A percentile compares a stretch with the other conserved stretches of the same genome.
These are phyloP conservation scores for Brachypterus glaber DNA, from an alignment of 2,888 invertebrate genomes.

Conservation along the genomic window DNA sequence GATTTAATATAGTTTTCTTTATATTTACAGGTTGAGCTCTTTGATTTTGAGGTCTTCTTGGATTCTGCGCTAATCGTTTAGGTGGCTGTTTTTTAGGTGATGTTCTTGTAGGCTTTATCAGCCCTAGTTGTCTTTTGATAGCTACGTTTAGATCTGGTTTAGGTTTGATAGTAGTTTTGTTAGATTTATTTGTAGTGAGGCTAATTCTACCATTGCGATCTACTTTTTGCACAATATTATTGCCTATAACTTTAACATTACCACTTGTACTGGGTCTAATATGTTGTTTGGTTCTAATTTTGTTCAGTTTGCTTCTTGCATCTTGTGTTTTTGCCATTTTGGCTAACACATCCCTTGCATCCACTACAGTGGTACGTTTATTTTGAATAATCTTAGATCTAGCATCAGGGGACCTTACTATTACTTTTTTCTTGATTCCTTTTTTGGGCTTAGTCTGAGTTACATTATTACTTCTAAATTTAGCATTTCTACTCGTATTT, in stretches of 20 bases:
- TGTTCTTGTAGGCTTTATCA: constrained; percentile 20
- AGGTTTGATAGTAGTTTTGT: constrained; percentile 21
- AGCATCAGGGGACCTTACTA: constrained; percentile 50
- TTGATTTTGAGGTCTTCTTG: constrained; percentile 8
- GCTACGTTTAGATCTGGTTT: constrained; percentile 32
- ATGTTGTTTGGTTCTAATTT: constrained; percentile 47
- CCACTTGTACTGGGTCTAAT: constrained; percentile 23
- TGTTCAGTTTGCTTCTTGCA: constrained; percentile 62
- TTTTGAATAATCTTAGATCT: constrained; percentile 70
- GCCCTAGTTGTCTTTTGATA: constrained; percentile 37
- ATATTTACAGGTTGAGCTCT: constrained; percentile 14
- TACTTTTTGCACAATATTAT: constrained; percentile 43
- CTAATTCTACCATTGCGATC: constrained; percentile 47
- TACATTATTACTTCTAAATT: constrained; percentile 15
- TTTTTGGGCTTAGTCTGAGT: constrained; percentile 11
- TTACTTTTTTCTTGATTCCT: constrained; percentile 16
- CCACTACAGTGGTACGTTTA: constrained; percentile 63
- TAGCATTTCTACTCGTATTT: constrained; percentile 16
- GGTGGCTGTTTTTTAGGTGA: constrained; percentile 15
- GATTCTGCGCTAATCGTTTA: constrained; percentile 18
- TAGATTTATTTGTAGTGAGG: constrained; percentile 42
- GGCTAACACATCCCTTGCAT: constrained; percentile 71
- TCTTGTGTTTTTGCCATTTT: constrained; percentile 67
- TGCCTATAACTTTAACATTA: constrained; percentile 38
- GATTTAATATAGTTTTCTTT: constrained; percentile 33